Percentiles rank a stretch among this genome's conserved stretches.
These are phyloP conservation scores for Fukomys damarensis DNA, from an alignment of 2,113 vertebrate genomes.

Conservation along the genomic window DNA sequence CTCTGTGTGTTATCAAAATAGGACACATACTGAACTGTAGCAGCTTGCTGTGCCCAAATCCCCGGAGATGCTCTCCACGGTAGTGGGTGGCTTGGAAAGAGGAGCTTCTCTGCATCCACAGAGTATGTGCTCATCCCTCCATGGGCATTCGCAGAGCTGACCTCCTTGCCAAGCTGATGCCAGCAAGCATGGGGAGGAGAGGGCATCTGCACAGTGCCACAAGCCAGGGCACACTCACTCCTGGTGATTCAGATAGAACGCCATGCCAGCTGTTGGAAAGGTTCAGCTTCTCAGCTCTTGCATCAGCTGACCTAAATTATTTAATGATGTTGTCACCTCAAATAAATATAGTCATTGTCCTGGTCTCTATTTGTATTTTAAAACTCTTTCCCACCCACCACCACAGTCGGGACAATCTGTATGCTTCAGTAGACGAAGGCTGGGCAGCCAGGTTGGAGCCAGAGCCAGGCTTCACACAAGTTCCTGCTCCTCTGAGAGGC, in stretches of 20 bases:
- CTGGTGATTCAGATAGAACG: conserved; percentile 22
- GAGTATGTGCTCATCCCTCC: background rate
- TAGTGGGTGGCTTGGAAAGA: background rate
- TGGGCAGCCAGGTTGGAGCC: conserved; percentile 64
- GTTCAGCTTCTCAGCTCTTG: conserved; percentile 60
- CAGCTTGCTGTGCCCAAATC: background rate
- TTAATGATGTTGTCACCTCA: conserved; percentile 70
- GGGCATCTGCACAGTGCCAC: background rate
- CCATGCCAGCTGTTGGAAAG: conserved; percentile 51
- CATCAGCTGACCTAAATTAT: conserved; percentile 76
- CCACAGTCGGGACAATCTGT: conserved; percentile 54
- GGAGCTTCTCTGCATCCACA: background rate
- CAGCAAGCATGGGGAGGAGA: background rate
- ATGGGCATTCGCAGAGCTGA: background rate
- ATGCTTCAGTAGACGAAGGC: conserved; percentile 37
- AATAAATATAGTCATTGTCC: conserved; percentile 64
- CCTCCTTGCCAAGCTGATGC: background rate
- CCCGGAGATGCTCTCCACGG: background rate
- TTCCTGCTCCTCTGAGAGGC: conserved; percentile 41
- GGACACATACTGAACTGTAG: conserved; percentile 63
- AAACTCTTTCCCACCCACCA: conserved; percentile 68
- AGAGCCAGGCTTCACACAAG: conserved; percentile 55
- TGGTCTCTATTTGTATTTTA: conserved; percentile 62
- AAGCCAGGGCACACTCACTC: background rate
- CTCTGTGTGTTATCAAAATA: conserved; percentile 75